Evolutionary conservation across 2,113 vertebrate species (phyloP).

Genomic region (Menura novaehollandiae): DNA sequence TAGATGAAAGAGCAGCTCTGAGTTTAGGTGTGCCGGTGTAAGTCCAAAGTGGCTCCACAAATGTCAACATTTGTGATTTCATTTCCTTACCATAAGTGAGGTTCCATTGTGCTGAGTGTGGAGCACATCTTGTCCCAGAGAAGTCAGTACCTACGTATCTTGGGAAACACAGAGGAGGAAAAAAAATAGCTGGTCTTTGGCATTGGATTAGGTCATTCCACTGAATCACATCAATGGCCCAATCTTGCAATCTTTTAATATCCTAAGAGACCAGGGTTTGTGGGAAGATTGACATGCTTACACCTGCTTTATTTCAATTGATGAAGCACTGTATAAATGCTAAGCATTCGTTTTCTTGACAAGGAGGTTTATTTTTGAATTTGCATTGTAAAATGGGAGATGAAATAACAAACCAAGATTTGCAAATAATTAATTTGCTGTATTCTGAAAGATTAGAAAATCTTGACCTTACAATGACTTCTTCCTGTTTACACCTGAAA

Average conservation of each 20-base stretch:
- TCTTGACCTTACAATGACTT: background rate
- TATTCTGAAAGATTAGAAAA: conserved; percentile 2
- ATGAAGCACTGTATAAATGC: background rate
- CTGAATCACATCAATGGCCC: background rate
- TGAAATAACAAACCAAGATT: background rate
- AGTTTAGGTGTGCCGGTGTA: background rate
- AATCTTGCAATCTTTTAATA: background rate
- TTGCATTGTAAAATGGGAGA: background rate
- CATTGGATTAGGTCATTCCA: background rate
- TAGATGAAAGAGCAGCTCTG: background rate
- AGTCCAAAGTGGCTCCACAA: background rate
- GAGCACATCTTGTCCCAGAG: background rate
- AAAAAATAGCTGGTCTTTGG: background rate
- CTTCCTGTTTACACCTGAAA: background rate
- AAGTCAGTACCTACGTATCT: rapidly evolving
- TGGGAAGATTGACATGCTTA: background rate
- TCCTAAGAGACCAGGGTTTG: background rate
- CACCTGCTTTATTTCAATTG: background rate
- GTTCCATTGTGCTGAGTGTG: background rate
- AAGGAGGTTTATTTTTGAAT: background rate
- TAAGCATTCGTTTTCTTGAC: background rate
- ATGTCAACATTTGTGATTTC: background rate
- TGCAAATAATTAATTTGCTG: background rate
- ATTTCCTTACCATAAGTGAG: background rate
- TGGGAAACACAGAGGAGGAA: background rate